Evolutionary conservation across 2,888 invertebrate genomes (phyloP).

Genomic region (Listrodromus nycthemerus): DNA sequence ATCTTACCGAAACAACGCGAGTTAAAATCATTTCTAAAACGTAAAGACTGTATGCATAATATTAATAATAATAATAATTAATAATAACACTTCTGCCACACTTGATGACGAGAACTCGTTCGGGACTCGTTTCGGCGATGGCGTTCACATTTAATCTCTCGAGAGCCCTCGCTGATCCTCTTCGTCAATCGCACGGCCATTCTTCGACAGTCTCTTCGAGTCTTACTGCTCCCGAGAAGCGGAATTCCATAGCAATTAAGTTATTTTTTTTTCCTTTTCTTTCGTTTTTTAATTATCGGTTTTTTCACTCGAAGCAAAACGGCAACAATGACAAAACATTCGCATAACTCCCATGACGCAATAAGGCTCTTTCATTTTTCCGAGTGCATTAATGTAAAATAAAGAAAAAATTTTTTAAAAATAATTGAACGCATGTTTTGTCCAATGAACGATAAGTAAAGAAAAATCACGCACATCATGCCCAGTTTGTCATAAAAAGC

Average conservation of each 20-base stretch:
- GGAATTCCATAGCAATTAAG: conserved; percentile 59
- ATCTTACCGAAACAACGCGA: conserved; percentile 63
- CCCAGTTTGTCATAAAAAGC: conserved; percentile 59
- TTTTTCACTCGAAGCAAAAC: conserved; percentile 61
- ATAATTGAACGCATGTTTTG: conserved; percentile 12
- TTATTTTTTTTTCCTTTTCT: conserved; percentile 26
- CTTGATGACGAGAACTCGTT: conserved; percentile 57
- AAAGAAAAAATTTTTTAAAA: conserved; percentile 13
- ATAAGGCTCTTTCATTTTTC: conserved; percentile 40
- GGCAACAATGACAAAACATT: conserved; percentile 46
- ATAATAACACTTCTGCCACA: conserved; percentile 63
- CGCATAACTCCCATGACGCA: conserved; percentile 16
- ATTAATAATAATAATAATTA: conserved; percentile 59
- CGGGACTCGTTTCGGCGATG: conserved; percentile 46
- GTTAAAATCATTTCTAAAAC: conserved; percentile 65
- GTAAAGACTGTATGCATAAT: conserved; percentile 49
- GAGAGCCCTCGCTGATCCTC: conserved; percentile 28
- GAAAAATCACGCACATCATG: conserved; percentile 63
- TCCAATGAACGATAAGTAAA: conserved; percentile 17
- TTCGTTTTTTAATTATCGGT: conserved; percentile 18
- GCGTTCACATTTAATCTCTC: conserved; percentile 36
- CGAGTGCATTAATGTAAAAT: conserved; percentile 28
- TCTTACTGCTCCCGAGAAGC: conserved; percentile 68
- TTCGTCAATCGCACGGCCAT: conserved; percentile 49
- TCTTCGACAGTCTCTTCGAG: conserved; percentile 67